Percentiles rank a stretch among this genome's conserved stretches.
These are phyloP conservation scores for Sphaerophoria rueppellii DNA, from an alignment of 2,888 invertebrate species.

Conservation along the genomic window DNA sequence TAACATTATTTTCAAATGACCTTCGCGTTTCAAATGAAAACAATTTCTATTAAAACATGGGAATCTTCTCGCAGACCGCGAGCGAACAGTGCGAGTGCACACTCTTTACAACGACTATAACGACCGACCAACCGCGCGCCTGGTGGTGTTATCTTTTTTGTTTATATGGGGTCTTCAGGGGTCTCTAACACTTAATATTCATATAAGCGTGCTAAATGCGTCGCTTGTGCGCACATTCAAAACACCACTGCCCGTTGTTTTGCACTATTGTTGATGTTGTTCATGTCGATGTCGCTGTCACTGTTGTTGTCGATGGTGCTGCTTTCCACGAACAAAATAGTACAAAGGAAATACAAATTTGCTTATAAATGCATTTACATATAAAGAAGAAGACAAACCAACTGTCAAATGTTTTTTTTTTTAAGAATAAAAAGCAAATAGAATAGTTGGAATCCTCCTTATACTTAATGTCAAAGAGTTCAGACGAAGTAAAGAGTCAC, in stretches of 20 bases:
- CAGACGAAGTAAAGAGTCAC: conserved; percentile 13
- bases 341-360: conserved; percentile 12
- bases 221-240: conserved; percentile 31
- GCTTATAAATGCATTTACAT: conserved; percentile 48
- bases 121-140: background rate
- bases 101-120: background rate
- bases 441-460: conserved; percentile 1
- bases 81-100: background rate
- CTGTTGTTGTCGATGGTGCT: background rate
- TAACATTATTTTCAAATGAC: conserved; percentile 64
- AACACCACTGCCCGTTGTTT: background rate
- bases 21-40: conserved; percentile 53
- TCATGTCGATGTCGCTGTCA: background rate
- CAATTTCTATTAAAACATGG: conserved; percentile 36
- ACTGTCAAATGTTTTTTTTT: conserved; percentile 37
- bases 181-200: conserved; percentile 52
- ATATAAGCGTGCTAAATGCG: conserved; percentile 51
- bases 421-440: conserved; percentile 15
- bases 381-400: conserved; percentile 23
- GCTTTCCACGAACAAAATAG: conserved; percentile 53
- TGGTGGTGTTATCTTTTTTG: conserved; percentile 3
- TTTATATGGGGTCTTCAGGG: conserved; percentile 23
- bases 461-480: background rate
- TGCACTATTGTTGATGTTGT: background rate
- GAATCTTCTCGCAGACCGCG: conserved; percentile 12